phyloP scores from a whole-genome alignment of 1,140 invertebrate species.

The Papilio polyxenes region DNA sequence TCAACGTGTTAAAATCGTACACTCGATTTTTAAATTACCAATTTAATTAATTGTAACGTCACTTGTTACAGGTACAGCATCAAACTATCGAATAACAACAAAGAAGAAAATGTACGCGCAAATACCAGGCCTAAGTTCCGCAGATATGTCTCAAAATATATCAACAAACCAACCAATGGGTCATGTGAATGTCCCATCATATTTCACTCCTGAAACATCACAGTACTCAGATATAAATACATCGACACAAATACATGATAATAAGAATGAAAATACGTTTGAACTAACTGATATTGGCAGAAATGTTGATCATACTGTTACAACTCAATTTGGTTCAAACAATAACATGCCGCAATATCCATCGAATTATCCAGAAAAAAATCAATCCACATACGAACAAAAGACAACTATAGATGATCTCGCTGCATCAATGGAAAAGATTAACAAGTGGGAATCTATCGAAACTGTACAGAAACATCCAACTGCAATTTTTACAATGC shows the following conservation, averaged over 20 bases:
- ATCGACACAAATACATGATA: not conserved
- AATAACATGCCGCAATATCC: not conserved
- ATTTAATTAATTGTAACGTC: slow-evolving; percentile 30
- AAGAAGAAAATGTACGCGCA: slow-evolving; percentile 82
- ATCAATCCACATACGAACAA: not conserved
- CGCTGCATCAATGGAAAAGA: not conserved
- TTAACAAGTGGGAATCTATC: slow-evolving; percentile 17
- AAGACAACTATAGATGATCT: slow-evolving; percentile 3
- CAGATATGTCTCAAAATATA: slow-evolving; percentile 48
- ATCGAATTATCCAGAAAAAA: slow-evolving; percentile 20
- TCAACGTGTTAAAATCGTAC: too few species aligned
- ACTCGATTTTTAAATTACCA: slow-evolving; percentile 8
- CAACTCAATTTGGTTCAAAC: not conserved
- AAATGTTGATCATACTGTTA: not conserved
- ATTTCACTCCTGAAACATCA: slow-evolving; percentile 39
- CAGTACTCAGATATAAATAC: not conserved
- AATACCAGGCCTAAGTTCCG: slow-evolving; percentile 79
- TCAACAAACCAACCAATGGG: slow-evolving; percentile 35
- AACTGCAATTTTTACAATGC: slow-evolving; percentile 33
- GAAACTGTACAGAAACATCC: slow-evolving; percentile 20
- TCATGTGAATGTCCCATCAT: slow-evolving; percentile 35
- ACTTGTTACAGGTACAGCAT: slow-evolving; percentile 66
- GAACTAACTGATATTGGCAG: not conserved
- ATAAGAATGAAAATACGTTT: not conserved
- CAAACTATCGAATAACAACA: slow-evolving; percentile 79